Base-by-base conservation (phyloP, 1,140 invertebrate species). In the Pogonomyrmex californicus region DNA sequence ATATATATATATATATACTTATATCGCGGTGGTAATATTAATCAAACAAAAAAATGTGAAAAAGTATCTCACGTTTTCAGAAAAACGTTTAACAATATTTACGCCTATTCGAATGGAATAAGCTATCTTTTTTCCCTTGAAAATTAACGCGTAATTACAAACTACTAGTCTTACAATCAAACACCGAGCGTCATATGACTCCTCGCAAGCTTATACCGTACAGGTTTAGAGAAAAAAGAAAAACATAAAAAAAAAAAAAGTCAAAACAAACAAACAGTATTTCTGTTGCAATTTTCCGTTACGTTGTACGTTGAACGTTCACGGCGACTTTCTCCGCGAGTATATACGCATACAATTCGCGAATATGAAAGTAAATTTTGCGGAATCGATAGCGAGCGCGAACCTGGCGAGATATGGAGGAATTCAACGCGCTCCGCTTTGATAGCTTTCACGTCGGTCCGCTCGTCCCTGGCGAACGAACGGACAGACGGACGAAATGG, bases 391-490 rank as follows among this genome's bases (percentile, higher is more conserved):
- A 73, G 56, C 12, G 54, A 62, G 10, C 68, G 56, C 38, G 47
- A 56, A 75, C 36, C 9, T 3, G 30, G 17, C 47, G 33, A 75
- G 54, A 75, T 83, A 83, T 23, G 54, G 33, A 60, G 66, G 41
- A 73, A 73, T 30, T 75, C 54, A 17, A 33, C 33, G 54, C 38
- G 23, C 47, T 33, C 17, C 33, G 49, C 41, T 75, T 83, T 75
- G 68, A 83, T 75, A 83, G 68, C 56, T 83, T 83, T 83, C 79
- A 75, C 79, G 44, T 75, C 14, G 12, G 54, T 58, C 47, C 65
- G 12, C 49, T 44, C 36, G 63, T 54, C 38, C 14, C 62, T 58
- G 38, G 47, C 49, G 54, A 17, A 60, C 54, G 14, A 23, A 60
- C 38, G 41, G 14, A 76, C 14, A 41, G 65, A 30, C 65, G 36